phyloP scores from a whole-genome alignment of 1,140 invertebrate species.

The Colletes gigas region DNA sequence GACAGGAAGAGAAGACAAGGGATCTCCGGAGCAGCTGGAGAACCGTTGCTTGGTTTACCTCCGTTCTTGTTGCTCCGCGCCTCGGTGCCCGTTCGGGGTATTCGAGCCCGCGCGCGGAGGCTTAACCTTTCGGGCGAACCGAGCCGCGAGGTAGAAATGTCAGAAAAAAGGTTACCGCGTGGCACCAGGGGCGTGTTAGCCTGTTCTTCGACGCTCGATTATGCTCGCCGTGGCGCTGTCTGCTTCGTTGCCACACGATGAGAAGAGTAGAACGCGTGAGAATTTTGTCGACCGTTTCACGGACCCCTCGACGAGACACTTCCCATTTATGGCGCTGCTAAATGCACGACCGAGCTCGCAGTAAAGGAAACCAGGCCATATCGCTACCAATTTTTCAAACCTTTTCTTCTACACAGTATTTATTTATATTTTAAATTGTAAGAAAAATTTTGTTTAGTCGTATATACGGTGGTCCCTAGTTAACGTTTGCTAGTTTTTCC shows the following conservation, averaged over 20 bases:
- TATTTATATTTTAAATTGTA: no score
- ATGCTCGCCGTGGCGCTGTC: slow-evolving; percentile 36
- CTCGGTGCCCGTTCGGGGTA: slow-evolving; percentile 23
- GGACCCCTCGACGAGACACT: background rate
- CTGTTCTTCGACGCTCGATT: slow-evolving; percentile 51
- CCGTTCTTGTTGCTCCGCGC: background rate
- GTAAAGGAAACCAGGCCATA: no score
- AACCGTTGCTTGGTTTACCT: background rate
- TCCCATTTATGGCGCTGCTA: background rate
- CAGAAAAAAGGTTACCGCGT: slow-evolving; percentile 66
- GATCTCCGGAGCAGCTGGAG: background rate
- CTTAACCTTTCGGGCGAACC: slow-evolving; percentile 62
- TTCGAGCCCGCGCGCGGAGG: slow-evolving; percentile 37
- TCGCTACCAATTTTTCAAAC: no score
- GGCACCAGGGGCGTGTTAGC: slow-evolving; percentile 61
- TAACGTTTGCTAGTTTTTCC: no score
- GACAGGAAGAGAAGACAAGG: slow-evolving; percentile 54
- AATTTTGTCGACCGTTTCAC: slow-evolving; percentile 25
- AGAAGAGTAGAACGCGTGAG: slow-evolving; percentile 42
- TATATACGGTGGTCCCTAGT: no score
- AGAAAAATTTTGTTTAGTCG: no score
- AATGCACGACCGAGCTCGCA: no score
- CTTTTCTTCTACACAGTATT: no score
- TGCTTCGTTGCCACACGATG: slow-evolving; percentile 6
- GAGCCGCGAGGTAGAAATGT: slow-evolving; percentile 63